phyloP scores from a whole-genome alignment of 2,888 invertebrate genomes.

The Tetropium fuscum region DNA sequence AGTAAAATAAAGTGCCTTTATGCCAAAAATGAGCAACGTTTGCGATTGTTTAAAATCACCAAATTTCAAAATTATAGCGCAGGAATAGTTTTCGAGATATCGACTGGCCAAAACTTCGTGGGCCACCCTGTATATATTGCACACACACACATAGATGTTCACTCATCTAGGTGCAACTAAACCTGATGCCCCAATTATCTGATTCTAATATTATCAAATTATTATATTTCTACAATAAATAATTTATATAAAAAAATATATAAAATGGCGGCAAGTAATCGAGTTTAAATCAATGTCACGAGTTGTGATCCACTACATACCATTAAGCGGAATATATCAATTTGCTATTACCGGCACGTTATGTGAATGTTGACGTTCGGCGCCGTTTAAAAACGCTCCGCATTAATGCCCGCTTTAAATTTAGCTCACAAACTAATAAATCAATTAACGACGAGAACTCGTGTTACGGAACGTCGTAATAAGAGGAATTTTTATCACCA shows the following conservation, averaged over 20 bases:
- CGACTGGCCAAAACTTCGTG: too few species aligned
- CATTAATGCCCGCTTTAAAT: neutral
- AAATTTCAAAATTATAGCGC: too few species aligned
- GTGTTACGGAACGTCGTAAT: neutral
- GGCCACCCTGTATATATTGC: too few species aligned
- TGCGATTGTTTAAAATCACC: too few species aligned
- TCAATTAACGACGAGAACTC: neutral
- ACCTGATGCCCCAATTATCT: too few species aligned
- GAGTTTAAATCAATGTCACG: conserved; percentile 16
- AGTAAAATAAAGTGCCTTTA: too few species aligned
- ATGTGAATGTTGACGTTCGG: conserved; percentile 7
- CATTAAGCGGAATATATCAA: conserved; percentile 1
- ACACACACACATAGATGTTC: too few species aligned
- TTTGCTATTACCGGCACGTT: conserved; percentile 16
- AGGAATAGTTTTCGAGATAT: too few species aligned
- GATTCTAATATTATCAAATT: too few species aligned
- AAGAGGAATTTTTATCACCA: neutral
- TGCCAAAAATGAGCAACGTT: too few species aligned
- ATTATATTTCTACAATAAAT: too few species aligned
- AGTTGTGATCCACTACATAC: neutral
- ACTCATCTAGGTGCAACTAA: too few species aligned
- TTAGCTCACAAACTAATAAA: conserved; percentile 1
- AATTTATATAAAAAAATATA: neutral
- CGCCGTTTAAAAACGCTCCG: neutral
- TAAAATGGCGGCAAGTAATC: conserved; percentile 4